Evolutionary conservation across 2,888 invertebrate species (phyloP), one percentile per base, ranked within the genome.

Genomic region (Andrena bucephala): DNA sequence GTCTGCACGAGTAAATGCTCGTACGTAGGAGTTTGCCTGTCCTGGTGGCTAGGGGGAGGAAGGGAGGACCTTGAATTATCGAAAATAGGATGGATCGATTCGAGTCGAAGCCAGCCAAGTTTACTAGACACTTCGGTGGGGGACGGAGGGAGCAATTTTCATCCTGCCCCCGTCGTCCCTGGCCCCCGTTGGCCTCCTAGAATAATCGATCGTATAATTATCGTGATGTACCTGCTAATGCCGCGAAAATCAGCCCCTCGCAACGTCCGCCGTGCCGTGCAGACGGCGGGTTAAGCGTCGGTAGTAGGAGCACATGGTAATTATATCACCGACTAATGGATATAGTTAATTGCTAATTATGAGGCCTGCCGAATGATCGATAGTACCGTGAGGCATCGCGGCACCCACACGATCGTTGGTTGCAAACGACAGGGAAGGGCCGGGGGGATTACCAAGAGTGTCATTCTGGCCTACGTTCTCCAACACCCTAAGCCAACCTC

Each of bases 271-370:
- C 84, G 82, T 76, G 72, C 79, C 85, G 86, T 89, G 90, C 90
- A 89, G 89, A 90, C 89, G 89, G 87, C 89, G 86, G 89, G 85
- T 89, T 89, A 87, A 89, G 90, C 89, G 90, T 90, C 88, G 90
- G 90, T 90, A 89, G 89, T 88, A 91, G 91, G 90, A 92, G 91
- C 92, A 93, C 92, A 92, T 92, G 92, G 92, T 94, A 93, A 94
- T 94, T 93, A 94, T 94, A 94, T 94, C 93, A 93, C 91, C 90
- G 92, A 93, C 94, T 94, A 94, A 94, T 94, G 94, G 94, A 93
- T 94, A 93, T 93, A 94, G 93, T 94, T 94, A 93, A 94, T 94
- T 94, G 93, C 94, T 94, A 94, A 94, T 94, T 94, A 94, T 93
- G 93, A 93, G 92, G 92, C 94, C 93, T 92, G 92, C 92, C 92